These are phyloP conservation scores for Rhynchonema sp. DNA, from an alignment of 2,888 invertebrate species.

Conservation along the genomic window DNA sequence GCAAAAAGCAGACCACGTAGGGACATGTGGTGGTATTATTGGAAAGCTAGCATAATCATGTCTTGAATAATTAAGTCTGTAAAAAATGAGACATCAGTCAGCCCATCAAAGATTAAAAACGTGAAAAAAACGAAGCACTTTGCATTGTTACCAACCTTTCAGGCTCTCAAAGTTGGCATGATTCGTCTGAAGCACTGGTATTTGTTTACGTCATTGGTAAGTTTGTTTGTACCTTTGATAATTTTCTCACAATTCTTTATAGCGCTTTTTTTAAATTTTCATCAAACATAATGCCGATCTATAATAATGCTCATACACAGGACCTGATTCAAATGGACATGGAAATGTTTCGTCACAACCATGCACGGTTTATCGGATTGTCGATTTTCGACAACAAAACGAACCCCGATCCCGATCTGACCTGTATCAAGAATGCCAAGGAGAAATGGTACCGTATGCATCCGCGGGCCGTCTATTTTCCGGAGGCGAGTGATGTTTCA, in stretches of 20 bases:
- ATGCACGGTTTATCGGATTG: constrained; percentile 24
- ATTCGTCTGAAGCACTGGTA: constrained; percentile 27
- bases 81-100: too few relatives aligned
- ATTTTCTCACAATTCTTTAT: too few relatives aligned
- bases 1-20: too few relatives aligned
- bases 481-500: background rate
- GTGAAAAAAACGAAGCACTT: too few relatives aligned
- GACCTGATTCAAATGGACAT: constrained; percentile 23
- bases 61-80: too few relatives aligned
- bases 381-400: constrained; percentile 13
- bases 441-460: background rate
- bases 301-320: constrained; percentile 7
- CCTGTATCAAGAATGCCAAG: background rate
- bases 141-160: constrained; percentile 1
- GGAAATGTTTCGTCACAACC: constrained; percentile 25
- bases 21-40: too few relatives aligned
- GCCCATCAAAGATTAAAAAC: too few relatives aligned
- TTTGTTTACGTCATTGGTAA: constrained; percentile 21
- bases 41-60: too few relatives aligned
- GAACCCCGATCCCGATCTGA: background rate
- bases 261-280: too few relatives aligned
- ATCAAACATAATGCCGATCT: too few relatives aligned
- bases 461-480: background rate
- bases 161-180: constrained; percentile 25
- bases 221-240: background rate